Evolutionary conservation across 2,888 invertebrate genomes (phyloP).

Genomic region (Arctia plantaginis): DNA sequence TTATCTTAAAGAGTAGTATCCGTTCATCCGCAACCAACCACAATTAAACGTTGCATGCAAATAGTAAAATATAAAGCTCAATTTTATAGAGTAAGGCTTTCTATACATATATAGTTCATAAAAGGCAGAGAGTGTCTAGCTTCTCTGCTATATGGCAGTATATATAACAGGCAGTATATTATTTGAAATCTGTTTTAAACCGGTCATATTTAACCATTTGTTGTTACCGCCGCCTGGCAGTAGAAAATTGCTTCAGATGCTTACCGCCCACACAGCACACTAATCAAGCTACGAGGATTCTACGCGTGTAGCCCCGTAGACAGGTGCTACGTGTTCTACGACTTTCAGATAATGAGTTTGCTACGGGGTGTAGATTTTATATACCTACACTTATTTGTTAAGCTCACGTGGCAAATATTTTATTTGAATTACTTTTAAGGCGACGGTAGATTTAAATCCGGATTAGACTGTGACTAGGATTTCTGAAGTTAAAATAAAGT

Average conservation of each 20-base stretch:
- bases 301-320: constrained; percentile 46
- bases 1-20: not conserved
- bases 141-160: not conserved
- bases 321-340: constrained; percentile 50
- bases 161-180: not conserved
- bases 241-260: constrained; percentile 9
- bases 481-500: not conserved
- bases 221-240: not conserved
- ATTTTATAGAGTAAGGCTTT: too few relatives aligned
- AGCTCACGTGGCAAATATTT: not conserved
- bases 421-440: not conserved
- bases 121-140: not conserved
- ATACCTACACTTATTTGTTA: not conserved
- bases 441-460: not conserved
- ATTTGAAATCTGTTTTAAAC: not conserved
- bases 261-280: constrained; percentile 21
- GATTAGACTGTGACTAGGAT: not conserved
- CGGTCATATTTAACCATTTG: not conserved
- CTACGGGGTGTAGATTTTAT: constrained; percentile 22
- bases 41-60: too few relatives aligned
- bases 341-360: constrained; percentile 34
- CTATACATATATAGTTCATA: too few relatives aligned
- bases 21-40: too few relatives aligned
- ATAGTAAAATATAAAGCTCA: too few relatives aligned
- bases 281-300: constrained; percentile 45